A percentile compares a stretch with the other conserved stretches of the same genome.
Evolutionary conservation across 2,888 invertebrate species (phyloP).

Genomic region (Baccha elongata): DNA sequence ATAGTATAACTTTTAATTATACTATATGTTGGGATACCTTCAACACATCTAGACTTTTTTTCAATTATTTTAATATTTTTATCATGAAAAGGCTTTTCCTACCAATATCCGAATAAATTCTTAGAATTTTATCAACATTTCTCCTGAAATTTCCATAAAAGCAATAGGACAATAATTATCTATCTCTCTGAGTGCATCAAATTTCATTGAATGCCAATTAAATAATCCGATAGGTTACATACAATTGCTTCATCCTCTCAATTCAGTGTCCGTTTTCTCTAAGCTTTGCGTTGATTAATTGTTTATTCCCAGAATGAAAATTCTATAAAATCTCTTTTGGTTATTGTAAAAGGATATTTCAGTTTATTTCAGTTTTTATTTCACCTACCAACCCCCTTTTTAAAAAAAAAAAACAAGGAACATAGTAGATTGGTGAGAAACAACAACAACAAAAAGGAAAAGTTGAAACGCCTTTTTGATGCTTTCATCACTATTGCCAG

Average conservation of each 20-base stretch:
- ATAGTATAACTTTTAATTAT: no score
- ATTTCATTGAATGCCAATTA: slow-evolving; percentile 40
- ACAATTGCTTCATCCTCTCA: background rate
- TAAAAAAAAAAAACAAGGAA: slow-evolving; percentile 12
- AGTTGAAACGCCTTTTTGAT: slow-evolving; percentile 62
- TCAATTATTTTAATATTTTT: background rate
- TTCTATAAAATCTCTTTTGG: slow-evolving; percentile 18
- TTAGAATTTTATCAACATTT: slow-evolving; percentile 45
- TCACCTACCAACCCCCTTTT: background rate
- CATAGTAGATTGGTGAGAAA: background rate
- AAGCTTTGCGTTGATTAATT: slow-evolving; percentile 60
- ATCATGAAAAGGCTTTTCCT: no score
- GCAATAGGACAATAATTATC: slow-evolving; percentile 50
- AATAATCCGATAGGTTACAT: slow-evolving; percentile 43
- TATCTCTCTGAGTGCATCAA: slow-evolving; percentile 30
- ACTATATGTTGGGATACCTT: background rate
- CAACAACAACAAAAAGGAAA: slow-evolving; percentile 12
- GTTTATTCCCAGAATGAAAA: slow-evolving; percentile 44
- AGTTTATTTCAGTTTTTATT: background rate
- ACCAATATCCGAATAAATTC: slow-evolving; percentile 4
- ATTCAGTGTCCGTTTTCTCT: slow-evolving; percentile 1
- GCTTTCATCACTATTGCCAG: slow-evolving; percentile 57
- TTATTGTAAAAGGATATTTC: background rate
- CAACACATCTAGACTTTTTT: background rate
- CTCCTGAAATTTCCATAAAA: slow-evolving; percentile 47